Conservation (phyloP, 1,140 invertebrate species). For the Leptinotarsa defecta region DNA sequence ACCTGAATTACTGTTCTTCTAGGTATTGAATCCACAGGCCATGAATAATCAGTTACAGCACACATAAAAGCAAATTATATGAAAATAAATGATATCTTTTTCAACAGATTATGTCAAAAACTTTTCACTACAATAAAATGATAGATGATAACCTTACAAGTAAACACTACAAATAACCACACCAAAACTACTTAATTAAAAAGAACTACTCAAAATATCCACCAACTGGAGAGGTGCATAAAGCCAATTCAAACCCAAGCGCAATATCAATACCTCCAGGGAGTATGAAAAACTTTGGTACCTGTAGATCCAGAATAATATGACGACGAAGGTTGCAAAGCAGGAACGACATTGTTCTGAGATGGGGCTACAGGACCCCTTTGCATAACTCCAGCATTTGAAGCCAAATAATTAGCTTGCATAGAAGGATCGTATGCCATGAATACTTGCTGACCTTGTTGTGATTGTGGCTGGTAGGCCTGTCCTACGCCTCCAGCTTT, state of each 20-base stretch:
- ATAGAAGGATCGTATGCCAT: slow-evolving; percentile 54
- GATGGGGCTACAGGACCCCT: slow-evolving; percentile 49
- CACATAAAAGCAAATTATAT: slow-evolving; percentile 1
- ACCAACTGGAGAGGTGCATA: background rate
- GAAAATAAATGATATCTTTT: background rate
- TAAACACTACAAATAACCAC: slow-evolving; percentile 20
- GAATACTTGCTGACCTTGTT: slow-evolving; percentile 54
- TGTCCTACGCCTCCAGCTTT: slow-evolving; percentile 55
- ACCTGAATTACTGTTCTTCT: too few relatives aligned
- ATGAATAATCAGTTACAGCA: background rate
- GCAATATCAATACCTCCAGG: slow-evolving; percentile 45
- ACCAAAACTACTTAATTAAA: slow-evolving; percentile 1
- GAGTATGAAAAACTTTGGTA: slow-evolving; percentile 47
- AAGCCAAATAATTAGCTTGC: slow-evolving; percentile 51
- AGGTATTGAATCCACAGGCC: background rate
- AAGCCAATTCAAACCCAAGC: slow-evolving; percentile 35
- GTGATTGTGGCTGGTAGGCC: slow-evolving; percentile 55
- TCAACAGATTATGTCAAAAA: background rate
- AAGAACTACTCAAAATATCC: slow-evolving; percentile 9
- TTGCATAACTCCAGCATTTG: slow-evolving; percentile 53
- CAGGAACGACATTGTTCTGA: slow-evolving; percentile 53
- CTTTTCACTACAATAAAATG: background rate
- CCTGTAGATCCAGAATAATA: slow-evolving; percentile 56
- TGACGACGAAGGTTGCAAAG: slow-evolving; percentile 53
- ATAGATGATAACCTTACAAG: background rate